Conservation (phyloP, 2,113 vertebrate species). For the Albula goreensis region DNA sequence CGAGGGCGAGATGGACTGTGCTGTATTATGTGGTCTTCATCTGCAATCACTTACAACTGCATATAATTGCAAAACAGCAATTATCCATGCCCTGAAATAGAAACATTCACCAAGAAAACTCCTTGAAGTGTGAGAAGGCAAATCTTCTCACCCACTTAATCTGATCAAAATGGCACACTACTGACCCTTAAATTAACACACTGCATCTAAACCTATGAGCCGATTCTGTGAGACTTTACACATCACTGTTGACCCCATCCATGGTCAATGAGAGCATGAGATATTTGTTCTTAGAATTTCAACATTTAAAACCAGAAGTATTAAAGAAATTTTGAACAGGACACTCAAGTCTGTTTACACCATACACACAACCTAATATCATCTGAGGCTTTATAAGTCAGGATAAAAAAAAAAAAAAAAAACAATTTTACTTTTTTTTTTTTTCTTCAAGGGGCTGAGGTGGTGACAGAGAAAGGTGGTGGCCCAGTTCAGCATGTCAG, state of each 20-base stretch:
- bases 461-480: slow-evolving; percentile 12
- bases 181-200: neutral
- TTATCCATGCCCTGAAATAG: slow-evolving; percentile 11
- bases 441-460: neutral
- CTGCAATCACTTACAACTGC: slow-evolving; percentile 25
- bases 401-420: neutral
- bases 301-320: too few relatives aligned
- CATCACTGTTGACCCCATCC: neutral
- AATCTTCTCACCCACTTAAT: neutral
- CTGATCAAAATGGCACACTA: neutral
- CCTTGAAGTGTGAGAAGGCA: neutral
- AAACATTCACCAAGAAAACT: neutral
- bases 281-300: too few relatives aligned
- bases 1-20: slow-evolving; percentile 30
- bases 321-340: neutral
- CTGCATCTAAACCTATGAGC: neutral
- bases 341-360: neutral
- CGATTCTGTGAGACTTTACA: neutral
- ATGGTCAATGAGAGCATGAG: neutral
- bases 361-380: neutral
- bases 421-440: neutral
- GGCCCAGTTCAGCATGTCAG: slow-evolving; percentile 30
- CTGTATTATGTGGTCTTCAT: slow-evolving; percentile 36
- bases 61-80: slow-evolving; percentile 22
- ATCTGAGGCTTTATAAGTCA: neutral